phyloP scores from a whole-genome alignment of 2,888 invertebrate genomes.

The Noctua janthe region DNA sequence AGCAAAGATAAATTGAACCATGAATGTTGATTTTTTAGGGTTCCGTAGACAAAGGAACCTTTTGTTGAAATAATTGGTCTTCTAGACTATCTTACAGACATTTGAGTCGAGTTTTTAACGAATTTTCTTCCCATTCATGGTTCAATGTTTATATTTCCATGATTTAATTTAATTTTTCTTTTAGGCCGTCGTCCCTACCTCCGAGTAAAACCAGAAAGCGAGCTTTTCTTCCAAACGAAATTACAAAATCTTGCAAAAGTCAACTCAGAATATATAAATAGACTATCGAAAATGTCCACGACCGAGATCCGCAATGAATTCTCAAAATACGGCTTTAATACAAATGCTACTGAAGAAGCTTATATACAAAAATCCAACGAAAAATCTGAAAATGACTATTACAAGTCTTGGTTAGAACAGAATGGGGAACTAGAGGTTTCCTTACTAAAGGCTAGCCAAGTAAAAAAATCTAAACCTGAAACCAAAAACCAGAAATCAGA shows the following conservation, averaged over 20 bases:
- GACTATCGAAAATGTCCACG: constrained; percentile 85
- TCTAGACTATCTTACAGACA: constrained; percentile 88
- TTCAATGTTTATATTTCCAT: constrained; percentile 73
- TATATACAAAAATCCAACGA: constrained; percentile 73
- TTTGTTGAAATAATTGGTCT: constrained; percentile 42
- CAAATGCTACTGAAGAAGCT: constrained; percentile 75
- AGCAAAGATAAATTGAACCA: constrained; percentile 79
- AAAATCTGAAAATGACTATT: constrained; percentile 85
- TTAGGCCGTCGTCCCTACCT: constrained; percentile 79
- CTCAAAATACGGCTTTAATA: constrained; percentile 84
- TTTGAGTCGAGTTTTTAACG: constrained; percentile 76
- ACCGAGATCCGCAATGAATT: constrained; percentile 84
- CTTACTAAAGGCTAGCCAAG: constrained; percentile 81
- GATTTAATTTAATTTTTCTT: constrained; percentile 51
- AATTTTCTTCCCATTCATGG: constrained; percentile 83
- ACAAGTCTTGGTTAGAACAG: constrained; percentile 88
- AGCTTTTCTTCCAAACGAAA: constrained; percentile 85
- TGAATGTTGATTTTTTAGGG: constrained; percentile 80
- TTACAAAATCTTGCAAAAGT: constrained; percentile 83
- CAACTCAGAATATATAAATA: constrained; percentile 82
- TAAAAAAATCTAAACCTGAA: constrained; percentile 78
- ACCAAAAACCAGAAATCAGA: constrained; percentile 81
- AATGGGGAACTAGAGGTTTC: constrained; percentile 89
- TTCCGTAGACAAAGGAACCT: constrained; percentile 32
- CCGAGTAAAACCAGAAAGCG: constrained; percentile 87